These are phyloP conservation scores for Andrena bicolor DNA, from an alignment of 2,888 invertebrate species.

Conservation along the genomic window DNA sequence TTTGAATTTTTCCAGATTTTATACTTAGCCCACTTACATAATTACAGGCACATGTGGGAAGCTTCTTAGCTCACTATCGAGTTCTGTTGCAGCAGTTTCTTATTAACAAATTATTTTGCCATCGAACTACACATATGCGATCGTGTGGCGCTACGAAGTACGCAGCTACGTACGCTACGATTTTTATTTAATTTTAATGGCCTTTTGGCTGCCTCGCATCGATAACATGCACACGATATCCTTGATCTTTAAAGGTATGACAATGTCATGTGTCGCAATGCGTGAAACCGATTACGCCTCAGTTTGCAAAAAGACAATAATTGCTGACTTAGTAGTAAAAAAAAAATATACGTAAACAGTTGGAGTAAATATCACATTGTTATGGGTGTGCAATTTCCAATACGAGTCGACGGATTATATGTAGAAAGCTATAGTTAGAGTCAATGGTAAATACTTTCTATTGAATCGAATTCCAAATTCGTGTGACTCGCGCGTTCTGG, in stretches of 20 bases:
- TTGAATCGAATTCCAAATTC: background rate
- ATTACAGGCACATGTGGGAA: no score
- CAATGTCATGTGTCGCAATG: constrained; percentile 19
- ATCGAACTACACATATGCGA: background rate
- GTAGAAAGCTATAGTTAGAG: background rate
- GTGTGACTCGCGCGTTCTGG: constrained; percentile 2
- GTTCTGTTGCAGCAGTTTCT: no score
- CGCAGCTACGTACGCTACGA: constrained; percentile 1
- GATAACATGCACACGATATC: constrained; percentile 33
- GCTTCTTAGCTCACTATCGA: no score
- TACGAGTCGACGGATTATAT: background rate
- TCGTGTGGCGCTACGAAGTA: background rate
- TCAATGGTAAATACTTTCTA: constrained; percentile 1
- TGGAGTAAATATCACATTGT: background rate
- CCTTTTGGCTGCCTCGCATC: constrained; percentile 22
- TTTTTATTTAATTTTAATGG: constrained; percentile 33
- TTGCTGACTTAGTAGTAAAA: background rate
- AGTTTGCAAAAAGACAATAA: background rate
- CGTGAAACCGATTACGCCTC: background rate
- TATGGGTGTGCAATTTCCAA: background rate
- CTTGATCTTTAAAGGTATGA: constrained; percentile 49
- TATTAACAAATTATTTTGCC: background rate
- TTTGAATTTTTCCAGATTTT: no score
- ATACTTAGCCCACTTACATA: no score
- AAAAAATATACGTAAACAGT: background rate